A percentile compares a stretch with the other conserved stretches of the same genome.
These are phyloP conservation scores for Rana temporaria DNA, from an alignment of 2,113 vertebrate genomes.

Conservation along the genomic window DNA sequence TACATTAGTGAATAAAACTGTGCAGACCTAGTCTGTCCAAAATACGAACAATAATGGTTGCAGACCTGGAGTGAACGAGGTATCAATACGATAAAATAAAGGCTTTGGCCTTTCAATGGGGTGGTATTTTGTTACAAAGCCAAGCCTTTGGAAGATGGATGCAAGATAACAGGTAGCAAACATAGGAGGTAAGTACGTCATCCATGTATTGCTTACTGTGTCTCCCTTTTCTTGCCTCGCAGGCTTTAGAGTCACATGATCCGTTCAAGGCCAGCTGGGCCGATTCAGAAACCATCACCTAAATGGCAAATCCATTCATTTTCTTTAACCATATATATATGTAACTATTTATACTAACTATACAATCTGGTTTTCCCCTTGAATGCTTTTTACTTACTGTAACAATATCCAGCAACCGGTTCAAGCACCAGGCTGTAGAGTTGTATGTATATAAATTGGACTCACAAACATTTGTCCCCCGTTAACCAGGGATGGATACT, in stretches of 20 bases:
- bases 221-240: background rate
- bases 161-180: background rate
- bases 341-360: conserved; percentile 1
- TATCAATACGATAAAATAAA: background rate
- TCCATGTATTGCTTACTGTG: too few relatives aligned
- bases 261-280: background rate
- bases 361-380: background rate
- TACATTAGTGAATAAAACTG: background rate
- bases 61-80: background rate
- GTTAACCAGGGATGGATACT: conserved; percentile 14
- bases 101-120: background rate
- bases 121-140: background rate
- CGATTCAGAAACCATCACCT: background rate
- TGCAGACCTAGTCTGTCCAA: background rate
- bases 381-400: background rate
- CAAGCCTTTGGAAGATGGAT: background rate
- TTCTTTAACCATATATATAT: background rate
- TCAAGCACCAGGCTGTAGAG: background rate
- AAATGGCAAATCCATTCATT: background rate
- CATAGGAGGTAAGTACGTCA: too few relatives aligned
- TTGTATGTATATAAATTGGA: background rate
- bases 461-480: conserved; percentile 13
- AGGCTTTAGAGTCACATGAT: background rate
- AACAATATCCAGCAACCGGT: background rate
- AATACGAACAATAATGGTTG: background rate